Base-by-base conservation (phyloP, 2,113 vertebrate species). In the Irena cyanogastra region DNA sequence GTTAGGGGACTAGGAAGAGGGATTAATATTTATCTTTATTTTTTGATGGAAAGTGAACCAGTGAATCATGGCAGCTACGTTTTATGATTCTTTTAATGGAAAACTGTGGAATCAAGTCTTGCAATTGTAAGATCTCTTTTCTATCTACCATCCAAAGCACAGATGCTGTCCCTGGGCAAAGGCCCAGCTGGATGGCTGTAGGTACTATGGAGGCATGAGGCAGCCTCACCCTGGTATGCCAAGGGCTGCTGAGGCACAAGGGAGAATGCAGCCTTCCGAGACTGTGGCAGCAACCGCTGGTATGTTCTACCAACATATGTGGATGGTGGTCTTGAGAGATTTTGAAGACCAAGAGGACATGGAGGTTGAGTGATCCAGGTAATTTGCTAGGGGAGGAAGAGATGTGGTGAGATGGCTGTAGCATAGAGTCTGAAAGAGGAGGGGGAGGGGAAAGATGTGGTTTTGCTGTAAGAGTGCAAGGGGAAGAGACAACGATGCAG, bases 211-310 rank as follows among this genome's bases (percentile, higher is more conserved):
- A 77, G 39, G 9, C 41, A 24, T 5, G 31, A 42, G 35, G 16
- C 35, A 66, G 18, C 2, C 5, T 31, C 68, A 70, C 15, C 30
- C 44, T 0, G 0, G 6, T 7, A 0, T 30, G 21, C 16, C 18
- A 10, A 65, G 28, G 18, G 6, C 27, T 59, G 15, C 28, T 28
- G 41, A 66, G 65, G 44, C 47, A 70, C 41, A 44, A 18, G 61
- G 24, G 35, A 65, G 45, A 49, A 64, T 49, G 23, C 13, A 60
- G 17, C 53, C 24, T 50, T 71, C 2, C 3, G 39, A 24, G n/a
- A 7, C 17, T 49, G 30, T 81, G 60, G 33, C 50, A 57, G 42
- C 23, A 77, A 33, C 11, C 31, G 37, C 42, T 64, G 37, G 2
- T 28, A 47, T 59, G 4, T 59, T 80, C 56, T 90, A 41, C 4